Conservation (phyloP, 2,797 vertebrate genomes). For the Microchirus variegatus region DNA sequence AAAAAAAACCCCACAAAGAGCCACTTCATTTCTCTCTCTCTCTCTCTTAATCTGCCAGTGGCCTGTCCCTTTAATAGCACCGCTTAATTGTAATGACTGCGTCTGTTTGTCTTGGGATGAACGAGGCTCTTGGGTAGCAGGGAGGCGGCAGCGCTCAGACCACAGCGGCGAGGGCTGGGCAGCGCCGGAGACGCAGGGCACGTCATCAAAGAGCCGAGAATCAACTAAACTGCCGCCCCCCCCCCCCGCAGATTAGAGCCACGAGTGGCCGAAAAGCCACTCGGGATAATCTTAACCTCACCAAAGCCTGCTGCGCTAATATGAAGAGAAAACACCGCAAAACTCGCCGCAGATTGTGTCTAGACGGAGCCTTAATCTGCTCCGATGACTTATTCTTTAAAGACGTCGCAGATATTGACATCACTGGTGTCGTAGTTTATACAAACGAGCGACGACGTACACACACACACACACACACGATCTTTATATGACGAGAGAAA, state of each 20-base stretch:
- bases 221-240: constrained; percentile 71
- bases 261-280: constrained; percentile 62
- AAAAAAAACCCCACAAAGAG: no score
- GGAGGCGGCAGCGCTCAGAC: constrained; percentile 69
- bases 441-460: background rate
- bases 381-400: constrained; percentile 68
- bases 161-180: constrained; percentile 73
- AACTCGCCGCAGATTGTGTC: constrained; percentile 72
- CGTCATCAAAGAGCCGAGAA: constrained; percentile 72
- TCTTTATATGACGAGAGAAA: background rate
- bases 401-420: constrained; percentile 59
- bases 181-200: constrained; percentile 67
- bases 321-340: constrained; percentile 74
- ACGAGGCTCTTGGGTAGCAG: constrained; percentile 64
- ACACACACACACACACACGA: background rate
- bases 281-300: constrained; percentile 74
- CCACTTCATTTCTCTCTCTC: constrained; percentile 66
- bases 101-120: constrained; percentile 78
- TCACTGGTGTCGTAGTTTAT: constrained; percentile 44
- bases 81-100: constrained; percentile 77
- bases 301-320: constrained; percentile 68
- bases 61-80: constrained; percentile 74
- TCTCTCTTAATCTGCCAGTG: constrained; percentile 70
- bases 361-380: constrained; percentile 70
- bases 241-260: constrained; percentile 72